Percentiles rank a stretch among this genome's conserved stretches.
Evolutionary conservation across 2,113 vertebrate species (phyloP).

Genomic region (Alethe castanea): DNA sequence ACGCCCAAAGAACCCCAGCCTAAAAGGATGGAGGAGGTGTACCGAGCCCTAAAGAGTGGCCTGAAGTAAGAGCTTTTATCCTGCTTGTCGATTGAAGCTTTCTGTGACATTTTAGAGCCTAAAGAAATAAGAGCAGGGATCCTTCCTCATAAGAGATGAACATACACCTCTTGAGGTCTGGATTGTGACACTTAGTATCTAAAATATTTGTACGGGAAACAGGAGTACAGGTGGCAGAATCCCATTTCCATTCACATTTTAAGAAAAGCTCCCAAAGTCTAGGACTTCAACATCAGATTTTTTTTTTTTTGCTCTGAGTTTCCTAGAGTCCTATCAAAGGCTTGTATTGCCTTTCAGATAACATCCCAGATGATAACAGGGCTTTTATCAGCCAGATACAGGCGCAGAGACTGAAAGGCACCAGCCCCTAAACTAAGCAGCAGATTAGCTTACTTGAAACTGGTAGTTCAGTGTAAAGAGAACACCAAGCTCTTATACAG

Average conservation of each 20-base stretch:
- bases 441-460: conserved; percentile 7
- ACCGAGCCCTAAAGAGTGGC: conserved; percentile 88
- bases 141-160: background rate
- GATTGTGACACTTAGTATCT: background rate
- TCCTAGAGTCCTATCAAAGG: background rate
- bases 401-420: background rate
- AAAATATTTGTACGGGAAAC: background rate
- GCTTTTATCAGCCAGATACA: background rate
- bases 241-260: background rate
- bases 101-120: background rate
- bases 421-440: background rate
- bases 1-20: conserved; percentile 90
- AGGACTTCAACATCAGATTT: background rate
- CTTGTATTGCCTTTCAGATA: conserved; percentile 2
- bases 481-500: rapidly evolving
- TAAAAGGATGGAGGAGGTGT: conserved; percentile 90
- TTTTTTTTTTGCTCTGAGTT: background rate
- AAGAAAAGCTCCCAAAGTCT: background rate
- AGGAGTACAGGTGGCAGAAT: background rate
- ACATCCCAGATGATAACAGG: background rate
- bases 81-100: background rate
- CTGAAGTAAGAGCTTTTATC: conserved; percentile 84
- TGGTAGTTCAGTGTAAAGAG: background rate
- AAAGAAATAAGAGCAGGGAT: background rate
- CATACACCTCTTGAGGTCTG: background rate